A percentile compares a stretch with the other conserved stretches of the same genome.
phyloP scores from a whole-genome alignment of 30 jellyfish, hydroid and myxozoan genomes.

The Aurelia sp. region DNA sequence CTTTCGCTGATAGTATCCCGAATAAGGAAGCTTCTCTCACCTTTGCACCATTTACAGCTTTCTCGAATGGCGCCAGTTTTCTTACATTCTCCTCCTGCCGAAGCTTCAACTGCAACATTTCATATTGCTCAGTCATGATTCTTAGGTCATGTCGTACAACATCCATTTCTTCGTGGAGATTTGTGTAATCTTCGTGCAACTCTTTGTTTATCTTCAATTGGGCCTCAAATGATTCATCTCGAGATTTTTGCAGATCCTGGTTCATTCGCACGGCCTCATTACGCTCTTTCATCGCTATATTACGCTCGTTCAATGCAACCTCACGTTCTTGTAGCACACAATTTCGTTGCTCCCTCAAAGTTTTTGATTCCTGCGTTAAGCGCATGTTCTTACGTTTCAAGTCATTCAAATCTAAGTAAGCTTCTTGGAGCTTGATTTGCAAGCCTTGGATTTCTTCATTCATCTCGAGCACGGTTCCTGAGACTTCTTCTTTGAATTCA shows the following conservation, averaged over 20 bases:
- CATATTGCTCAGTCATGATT: slow-evolving; percentile 31
- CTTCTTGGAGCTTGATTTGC: slow-evolving; percentile 61
- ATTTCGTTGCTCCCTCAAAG: slow-evolving; percentile 71
- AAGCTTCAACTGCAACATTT: slow-evolving; percentile 21
- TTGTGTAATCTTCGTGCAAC: slow-evolving; percentile 55
- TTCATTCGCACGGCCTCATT: slow-evolving; percentile 74
- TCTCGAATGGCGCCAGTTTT: slow-evolving; percentile 21
- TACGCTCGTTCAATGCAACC: slow-evolving; percentile 73
- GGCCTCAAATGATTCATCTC: slow-evolving; percentile 77
- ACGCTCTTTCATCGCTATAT: slow-evolving; percentile 58
- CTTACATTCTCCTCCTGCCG: slow-evolving; percentile 38
- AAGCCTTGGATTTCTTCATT: slow-evolving; percentile 34
- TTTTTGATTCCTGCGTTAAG: slow-evolving; percentile 50
- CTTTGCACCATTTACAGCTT: neutral
- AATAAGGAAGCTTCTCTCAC: neutral
- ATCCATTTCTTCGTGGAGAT: slow-evolving; percentile 66
- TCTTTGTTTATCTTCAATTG: slow-evolving; percentile 66
- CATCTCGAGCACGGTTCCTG: slow-evolving; percentile 50
- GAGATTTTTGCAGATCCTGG: slow-evolving; percentile 70
- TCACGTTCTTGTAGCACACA: slow-evolving; percentile 72
- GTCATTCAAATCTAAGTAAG: slow-evolving; percentile 41
- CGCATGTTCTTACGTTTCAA: slow-evolving; percentile 63
- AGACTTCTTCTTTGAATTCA: slow-evolving; percentile 46
- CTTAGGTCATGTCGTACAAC: slow-evolving; percentile 25
- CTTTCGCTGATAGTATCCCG: too few species aligned